These are phyloP conservation scores for Lithosia quadra DNA, from an alignment of 2,888 invertebrate genomes.

Conservation along the genomic window DNA sequence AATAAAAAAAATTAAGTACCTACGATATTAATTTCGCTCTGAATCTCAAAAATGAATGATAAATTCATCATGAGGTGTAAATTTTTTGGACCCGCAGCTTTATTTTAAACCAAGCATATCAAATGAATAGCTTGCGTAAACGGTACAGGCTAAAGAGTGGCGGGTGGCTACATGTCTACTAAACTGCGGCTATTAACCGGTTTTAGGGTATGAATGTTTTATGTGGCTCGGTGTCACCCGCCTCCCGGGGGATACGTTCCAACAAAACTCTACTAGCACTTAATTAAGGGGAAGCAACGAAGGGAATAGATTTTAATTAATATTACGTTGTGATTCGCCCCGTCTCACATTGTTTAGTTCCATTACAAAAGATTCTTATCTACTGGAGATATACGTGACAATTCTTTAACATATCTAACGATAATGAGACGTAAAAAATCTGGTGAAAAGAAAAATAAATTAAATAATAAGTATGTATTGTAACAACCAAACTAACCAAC, in stretches of 20 bases:
- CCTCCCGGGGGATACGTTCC: conserved; percentile 70
- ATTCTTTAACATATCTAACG: conserved; percentile 13
- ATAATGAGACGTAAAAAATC: neutral
- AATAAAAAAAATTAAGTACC: neutral
- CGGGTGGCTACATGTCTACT: conserved; percentile 38
- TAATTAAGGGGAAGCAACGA: conserved; percentile 79
- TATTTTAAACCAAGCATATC: conserved; percentile 7
- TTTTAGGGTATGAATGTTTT: conserved; percentile 79
- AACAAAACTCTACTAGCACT: conserved; percentile 79
- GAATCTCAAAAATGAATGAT: neutral
- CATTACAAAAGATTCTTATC: conserved; percentile 20
- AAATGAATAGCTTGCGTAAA: conserved; percentile 19
- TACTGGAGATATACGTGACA: conserved; percentile 30
- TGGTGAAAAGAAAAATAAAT: conserved; percentile 22
- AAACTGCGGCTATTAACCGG: conserved; percentile 80
- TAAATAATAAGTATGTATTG: conserved; percentile 21
- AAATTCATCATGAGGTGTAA: neutral
- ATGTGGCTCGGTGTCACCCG: conserved; percentile 72
- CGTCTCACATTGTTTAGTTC: conserved; percentile 61
- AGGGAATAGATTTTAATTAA: conserved; percentile 83
- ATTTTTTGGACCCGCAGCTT: neutral
- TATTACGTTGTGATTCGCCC: conserved; percentile 68
- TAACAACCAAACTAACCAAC: conserved; percentile 64
- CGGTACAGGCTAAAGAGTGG: conserved; percentile 27
- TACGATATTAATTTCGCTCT: neutral